phyloP scores from a whole-genome alignment of 2,888 invertebrate species.

The Plagodis dolabraria region DNA sequence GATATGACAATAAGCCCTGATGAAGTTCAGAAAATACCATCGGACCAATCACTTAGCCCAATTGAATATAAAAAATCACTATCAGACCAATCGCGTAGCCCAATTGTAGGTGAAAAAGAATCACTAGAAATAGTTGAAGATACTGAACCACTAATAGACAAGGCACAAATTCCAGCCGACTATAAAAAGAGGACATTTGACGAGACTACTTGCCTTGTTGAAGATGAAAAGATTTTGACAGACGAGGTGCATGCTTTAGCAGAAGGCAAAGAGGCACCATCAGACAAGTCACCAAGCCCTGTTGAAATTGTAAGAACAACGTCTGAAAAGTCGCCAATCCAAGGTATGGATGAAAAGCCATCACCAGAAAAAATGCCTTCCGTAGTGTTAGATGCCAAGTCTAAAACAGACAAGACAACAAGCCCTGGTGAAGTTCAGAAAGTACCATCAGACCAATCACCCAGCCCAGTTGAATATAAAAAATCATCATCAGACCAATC shows the following conservation, averaged over 20 bases:
- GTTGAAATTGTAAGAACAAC: slow-evolving; percentile 1
- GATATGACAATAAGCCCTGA: too few species aligned
- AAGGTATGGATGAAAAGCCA: neutral
- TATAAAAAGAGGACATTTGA: too few species aligned
- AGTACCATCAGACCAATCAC: neutral
- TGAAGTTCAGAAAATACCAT: too few species aligned
- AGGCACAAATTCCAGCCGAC: too few species aligned
- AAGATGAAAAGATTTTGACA: neutral
- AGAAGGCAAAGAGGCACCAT: slow-evolving; percentile 13
- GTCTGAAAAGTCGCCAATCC: neutral
- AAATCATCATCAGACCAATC: neutral
- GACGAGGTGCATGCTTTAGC: neutral
- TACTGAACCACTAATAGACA: too few species aligned
- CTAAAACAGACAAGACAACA: neutral
- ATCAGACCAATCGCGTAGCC: too few species aligned
- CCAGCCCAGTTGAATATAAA: neutral
- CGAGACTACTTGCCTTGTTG: neutral
- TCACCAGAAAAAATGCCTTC: slow-evolving; percentile 9
- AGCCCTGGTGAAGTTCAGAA: slow-evolving; percentile 10
- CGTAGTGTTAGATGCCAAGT: neutral
- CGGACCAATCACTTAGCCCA: too few species aligned
- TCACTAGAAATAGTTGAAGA: too few species aligned
- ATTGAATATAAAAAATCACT: too few species aligned
- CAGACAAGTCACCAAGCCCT: neutral
- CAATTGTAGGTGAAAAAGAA: too few species aligned